Conservation (phyloP, 2,888 invertebrate genomes). For the Teleiodes luculella region DNA sequence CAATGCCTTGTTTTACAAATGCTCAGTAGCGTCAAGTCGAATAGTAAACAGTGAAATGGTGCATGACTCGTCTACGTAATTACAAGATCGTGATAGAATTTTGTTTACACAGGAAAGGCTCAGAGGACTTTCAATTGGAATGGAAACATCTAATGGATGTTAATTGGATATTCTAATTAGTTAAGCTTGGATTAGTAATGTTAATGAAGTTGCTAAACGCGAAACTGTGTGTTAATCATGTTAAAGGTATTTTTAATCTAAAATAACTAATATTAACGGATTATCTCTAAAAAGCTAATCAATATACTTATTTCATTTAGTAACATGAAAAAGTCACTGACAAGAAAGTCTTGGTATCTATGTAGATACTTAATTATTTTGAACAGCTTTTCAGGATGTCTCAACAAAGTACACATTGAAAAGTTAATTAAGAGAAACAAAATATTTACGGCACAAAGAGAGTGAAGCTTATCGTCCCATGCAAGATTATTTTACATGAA, state of each 20-base stretch:
- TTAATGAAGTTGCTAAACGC: conserved; percentile 53
- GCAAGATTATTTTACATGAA: conserved; percentile 26
- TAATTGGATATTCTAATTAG: conserved; percentile 27
- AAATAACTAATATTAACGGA: conserved; percentile 13
- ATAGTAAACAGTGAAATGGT: conserved; percentile 28
- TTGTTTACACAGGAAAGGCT: conserved; percentile 20
- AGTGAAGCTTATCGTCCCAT: too few relatives aligned
- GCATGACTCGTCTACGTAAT: conserved; percentile 31
- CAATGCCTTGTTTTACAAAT: conserved; percentile 40
- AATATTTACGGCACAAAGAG: conserved; percentile 38
- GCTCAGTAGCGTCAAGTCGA: conserved; percentile 26
- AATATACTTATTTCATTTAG: conserved; percentile 6
- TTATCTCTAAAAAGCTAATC: conserved; percentile 13
- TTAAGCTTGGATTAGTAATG: conserved; percentile 54
- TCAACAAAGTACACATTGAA: neutral
- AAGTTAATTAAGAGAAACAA: conserved; percentile 12
- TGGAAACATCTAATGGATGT: neutral
- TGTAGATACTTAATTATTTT: neutral
- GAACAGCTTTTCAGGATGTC: conserved; percentile 3
- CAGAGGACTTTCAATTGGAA: conserved; percentile 6
- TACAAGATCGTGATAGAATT: conserved; percentile 1
- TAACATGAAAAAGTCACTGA: neutral
- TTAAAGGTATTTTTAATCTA: conserved; percentile 34
- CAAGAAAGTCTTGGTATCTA: neutral
- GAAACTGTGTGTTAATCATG: conserved; percentile 56